Percentiles rank a stretch among this genome's conserved stretches.
phyloP scores from a whole-genome alignment of 2,888 invertebrate genomes.

The Polydrusus tereticollis region DNA sequence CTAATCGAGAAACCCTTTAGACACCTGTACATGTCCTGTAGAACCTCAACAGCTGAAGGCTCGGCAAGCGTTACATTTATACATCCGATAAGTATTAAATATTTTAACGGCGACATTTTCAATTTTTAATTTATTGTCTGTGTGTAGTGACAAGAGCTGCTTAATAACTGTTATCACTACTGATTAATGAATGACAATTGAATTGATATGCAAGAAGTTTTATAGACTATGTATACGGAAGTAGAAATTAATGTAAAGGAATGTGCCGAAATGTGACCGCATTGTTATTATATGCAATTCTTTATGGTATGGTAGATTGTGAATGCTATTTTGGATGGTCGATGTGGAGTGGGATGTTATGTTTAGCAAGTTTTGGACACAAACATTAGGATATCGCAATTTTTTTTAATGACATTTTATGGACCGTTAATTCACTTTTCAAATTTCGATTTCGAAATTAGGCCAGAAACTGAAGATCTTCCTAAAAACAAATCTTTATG shows the following conservation, averaged over 20 bases:
- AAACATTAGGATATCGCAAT: neutral
- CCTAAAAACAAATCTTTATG: too few species aligned
- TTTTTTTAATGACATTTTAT: too few species aligned
- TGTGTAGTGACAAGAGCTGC: neutral
- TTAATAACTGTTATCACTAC: conserved; percentile 19
- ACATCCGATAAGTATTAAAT: conserved; percentile 33
- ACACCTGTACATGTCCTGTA: conserved; percentile 76
- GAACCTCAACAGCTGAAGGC: conserved; percentile 72
- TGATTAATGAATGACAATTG: conserved; percentile 30
- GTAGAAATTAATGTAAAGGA: conserved; percentile 43
- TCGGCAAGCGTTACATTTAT: conserved; percentile 36
- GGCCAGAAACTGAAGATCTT: too few species aligned
- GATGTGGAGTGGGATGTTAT: neutral
- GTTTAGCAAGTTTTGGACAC: conserved; percentile 2
- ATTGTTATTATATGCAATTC: conserved; percentile 10
- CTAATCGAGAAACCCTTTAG: conserved; percentile 76
- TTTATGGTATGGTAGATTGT: conserved; percentile 1
- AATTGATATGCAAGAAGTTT: conserved; percentile 46
- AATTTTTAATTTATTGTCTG: neutral
- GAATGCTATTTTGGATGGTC: neutral
- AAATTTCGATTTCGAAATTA: too few species aligned
- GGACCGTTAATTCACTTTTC: too few species aligned
- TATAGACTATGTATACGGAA: conserved; percentile 49
- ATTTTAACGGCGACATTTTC: conserved; percentile 40
- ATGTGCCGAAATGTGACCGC: conserved; percentile 33